These are phyloP conservation scores for Cryptophagus acutangulus DNA, from an alignment of 2,888 invertebrate species.

Conservation along the genomic window DNA sequence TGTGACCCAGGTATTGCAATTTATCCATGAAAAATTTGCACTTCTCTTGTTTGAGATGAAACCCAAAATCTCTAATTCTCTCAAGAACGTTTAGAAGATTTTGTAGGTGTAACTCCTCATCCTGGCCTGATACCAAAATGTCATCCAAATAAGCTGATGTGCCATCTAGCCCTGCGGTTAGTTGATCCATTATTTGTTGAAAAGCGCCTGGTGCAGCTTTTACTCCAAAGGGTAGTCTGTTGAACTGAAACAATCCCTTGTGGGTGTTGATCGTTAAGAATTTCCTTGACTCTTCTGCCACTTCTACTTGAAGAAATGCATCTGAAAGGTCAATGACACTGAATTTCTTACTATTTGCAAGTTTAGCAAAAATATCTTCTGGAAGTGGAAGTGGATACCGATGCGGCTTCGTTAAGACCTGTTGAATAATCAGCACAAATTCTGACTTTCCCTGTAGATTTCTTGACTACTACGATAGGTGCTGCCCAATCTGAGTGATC, in stretches of 20 bases:
- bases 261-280: conserved; percentile 5
- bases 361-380: conserved; percentile 14
- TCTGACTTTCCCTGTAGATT: conserved; percentile 9
- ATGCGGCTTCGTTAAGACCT: conserved; percentile 18
- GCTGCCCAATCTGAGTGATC: too few species aligned
- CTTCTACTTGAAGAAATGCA: conserved; percentile 6
- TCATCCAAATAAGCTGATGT: conserved; percentile 9
- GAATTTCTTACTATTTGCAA: conserved; percentile 12
- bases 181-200: not conserved
- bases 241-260: too few species aligned
- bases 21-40: not conserved
- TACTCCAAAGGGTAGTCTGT: too few species aligned
- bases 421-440: conserved; percentile 19
- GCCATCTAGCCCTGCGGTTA: not conserved
- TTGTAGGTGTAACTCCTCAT: not conserved
- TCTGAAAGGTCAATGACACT: conserved; percentile 15
- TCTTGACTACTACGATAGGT: too few species aligned
- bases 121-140: conserved; percentile 5
- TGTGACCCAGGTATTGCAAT: conserved; percentile 3
- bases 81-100: not conserved
- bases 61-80: conserved; percentile 4
- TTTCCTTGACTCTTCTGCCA: conserved; percentile 1
- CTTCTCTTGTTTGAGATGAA: conserved; percentile 2
- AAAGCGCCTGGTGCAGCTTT: too few species aligned
- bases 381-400: conserved; percentile 18